A percentile compares a stretch with the other conserved stretches of the same genome.
Evolutionary conservation across 2,888 invertebrate species (phyloP).

Genomic region (Mythimna pallens): DNA sequence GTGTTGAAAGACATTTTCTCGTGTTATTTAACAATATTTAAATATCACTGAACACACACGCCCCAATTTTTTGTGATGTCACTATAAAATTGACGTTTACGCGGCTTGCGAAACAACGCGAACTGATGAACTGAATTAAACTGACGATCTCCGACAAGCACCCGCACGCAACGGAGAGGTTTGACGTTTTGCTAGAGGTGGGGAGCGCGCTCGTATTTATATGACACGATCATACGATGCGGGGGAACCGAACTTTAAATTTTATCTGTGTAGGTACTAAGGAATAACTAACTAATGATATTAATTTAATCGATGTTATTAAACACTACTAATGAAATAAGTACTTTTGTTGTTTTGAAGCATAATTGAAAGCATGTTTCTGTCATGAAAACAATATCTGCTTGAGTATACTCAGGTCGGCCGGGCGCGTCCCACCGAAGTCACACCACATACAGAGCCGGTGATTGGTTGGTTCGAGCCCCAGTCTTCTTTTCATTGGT

Average conservation of each 20-base stretch:
- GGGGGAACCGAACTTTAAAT: constrained; percentile 83
- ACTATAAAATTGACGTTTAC: constrained; percentile 82
- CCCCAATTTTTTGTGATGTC: constrained; percentile 79
- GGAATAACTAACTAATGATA: constrained; percentile 70
- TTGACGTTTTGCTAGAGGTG: constrained; percentile 87
- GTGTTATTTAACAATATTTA: constrained; percentile 86
- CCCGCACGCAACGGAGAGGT: constrained; percentile 79
- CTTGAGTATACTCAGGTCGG: constrained; percentile 61
- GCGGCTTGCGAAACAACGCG: constrained; percentile 83
- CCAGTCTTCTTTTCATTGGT: constrained; percentile 77
- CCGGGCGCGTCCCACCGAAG: constrained; percentile 83
- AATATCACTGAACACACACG: constrained; percentile 90
- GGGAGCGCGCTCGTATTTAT: constrained; percentile 86
- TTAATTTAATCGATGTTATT: constrained; percentile 67
- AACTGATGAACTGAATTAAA: constrained; percentile 76
- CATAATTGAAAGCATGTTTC: constrained; percentile 66
- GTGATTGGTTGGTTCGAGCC: constrained; percentile 79
- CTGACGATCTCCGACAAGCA: constrained; percentile 72
- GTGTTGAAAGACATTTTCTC: constrained; percentile 89
- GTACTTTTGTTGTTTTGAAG: constrained; percentile 56
- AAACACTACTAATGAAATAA: constrained; percentile 57
- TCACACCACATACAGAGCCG: constrained; percentile 86
- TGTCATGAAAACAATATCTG: constrained; percentile 71
- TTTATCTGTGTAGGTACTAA: constrained; percentile 74
- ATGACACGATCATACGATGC: constrained; percentile 89